Evolutionary conservation across 2,797 vertebrate genomes (phyloP).

Genomic region (Aphelocoma californica): DNA sequence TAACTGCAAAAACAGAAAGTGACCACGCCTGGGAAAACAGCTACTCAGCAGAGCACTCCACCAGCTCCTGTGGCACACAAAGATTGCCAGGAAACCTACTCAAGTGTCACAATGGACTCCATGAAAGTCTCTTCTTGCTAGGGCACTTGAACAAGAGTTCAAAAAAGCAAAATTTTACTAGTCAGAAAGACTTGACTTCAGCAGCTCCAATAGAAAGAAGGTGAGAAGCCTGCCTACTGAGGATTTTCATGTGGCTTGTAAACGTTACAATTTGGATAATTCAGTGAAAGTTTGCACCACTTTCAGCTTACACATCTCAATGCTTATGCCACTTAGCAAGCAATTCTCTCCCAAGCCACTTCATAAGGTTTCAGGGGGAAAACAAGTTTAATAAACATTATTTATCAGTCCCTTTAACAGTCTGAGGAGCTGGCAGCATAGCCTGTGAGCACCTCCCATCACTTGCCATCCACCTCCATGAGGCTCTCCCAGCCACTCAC

Average conservation of each 20-base stretch:
- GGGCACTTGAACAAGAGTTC: not conserved
- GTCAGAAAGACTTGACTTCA: not conserved
- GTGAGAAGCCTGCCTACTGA: not conserved
- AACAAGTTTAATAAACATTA: not conserved
- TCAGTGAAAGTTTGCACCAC: not conserved
- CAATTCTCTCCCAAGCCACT: not conserved
- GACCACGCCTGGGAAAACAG: not conserved
- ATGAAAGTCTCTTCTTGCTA: not conserved
- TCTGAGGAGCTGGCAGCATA: not conserved
- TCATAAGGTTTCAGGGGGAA: not conserved
- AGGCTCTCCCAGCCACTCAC: not conserved
- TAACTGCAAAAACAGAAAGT: not conserved
- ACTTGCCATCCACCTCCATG: fast-evolving
- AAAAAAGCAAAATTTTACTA: not conserved
- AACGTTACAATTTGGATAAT: not conserved
- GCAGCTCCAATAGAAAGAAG: not conserved
- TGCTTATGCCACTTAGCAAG: not conserved
- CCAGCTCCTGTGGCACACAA: not conserved
- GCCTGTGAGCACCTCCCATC: fast-evolving
- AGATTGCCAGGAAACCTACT: not conserved
- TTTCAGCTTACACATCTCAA: not conserved
- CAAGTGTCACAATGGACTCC: not conserved
- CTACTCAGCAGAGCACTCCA: not conserved
- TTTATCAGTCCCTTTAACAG: not conserved
- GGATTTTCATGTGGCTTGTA: not conserved